Percentiles rank a stretch among this genome's conserved stretches.
Evolutionary conservation across 1,140 invertebrate genomes (phyloP).

Genomic region (Macrobrachium nipponense): DNA sequence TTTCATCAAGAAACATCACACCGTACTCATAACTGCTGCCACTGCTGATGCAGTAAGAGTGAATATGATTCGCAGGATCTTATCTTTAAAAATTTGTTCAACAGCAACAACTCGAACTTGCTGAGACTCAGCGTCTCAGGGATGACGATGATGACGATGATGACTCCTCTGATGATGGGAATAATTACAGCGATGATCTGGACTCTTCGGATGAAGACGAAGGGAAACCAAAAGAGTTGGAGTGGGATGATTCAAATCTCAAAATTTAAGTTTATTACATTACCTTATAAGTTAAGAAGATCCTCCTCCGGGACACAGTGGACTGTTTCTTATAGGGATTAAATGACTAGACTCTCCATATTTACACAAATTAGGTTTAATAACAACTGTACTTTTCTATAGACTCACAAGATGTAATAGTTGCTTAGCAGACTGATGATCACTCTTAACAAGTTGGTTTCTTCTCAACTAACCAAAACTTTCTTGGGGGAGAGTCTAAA

Average conservation of each 20-base stretch:
- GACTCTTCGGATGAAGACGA: conserved; percentile 73
- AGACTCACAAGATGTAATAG: not conserved
- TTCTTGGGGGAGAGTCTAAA: not conserved
- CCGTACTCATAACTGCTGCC: no score
- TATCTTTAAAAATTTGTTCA: conserved; percentile 12
- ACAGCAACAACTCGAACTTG: conserved; percentile 67
- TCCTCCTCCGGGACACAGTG: conserved; percentile 21
- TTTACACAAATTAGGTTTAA: conserved; percentile 14
- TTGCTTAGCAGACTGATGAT: conserved; percentile 4
- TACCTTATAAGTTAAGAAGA: not conserved
- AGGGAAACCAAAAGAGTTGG: conserved; percentile 71
- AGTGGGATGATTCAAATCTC: conserved; percentile 77
- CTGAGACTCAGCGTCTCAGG: conserved; percentile 68
- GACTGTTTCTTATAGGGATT: conserved; percentile 13
- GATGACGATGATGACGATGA: conserved; percentile 72
- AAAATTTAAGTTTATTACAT: conserved; percentile 69
- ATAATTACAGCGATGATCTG: conserved; percentile 71
- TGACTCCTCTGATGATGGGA: conserved; percentile 73
- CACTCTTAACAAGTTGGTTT: not conserved
- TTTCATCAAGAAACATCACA: no score
- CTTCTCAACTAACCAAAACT: conserved; percentile 9
- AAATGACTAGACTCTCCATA: conserved; percentile 12
- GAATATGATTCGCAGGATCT: not conserved
- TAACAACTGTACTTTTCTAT: not conserved
- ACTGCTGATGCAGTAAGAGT: no score